Evolutionary conservation across 2,888 invertebrate genomes (phyloP).

Genomic region (Aradus depressus): DNA sequence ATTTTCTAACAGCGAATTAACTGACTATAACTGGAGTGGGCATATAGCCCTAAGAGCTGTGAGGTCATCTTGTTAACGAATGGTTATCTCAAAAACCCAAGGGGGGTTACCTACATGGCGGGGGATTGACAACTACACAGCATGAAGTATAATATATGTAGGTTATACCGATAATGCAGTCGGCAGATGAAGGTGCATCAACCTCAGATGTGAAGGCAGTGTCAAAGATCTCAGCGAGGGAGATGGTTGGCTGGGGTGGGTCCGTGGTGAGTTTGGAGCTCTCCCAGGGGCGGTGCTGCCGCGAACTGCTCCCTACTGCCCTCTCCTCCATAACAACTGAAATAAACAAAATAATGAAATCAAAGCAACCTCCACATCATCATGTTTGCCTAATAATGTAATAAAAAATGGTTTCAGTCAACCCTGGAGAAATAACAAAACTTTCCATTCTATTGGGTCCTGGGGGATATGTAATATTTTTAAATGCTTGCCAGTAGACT

Average conservation of each 20-base stretch:
- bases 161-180: constrained; percentile 23
- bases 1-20: no score
- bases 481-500: no score
- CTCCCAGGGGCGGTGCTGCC: constrained; percentile 32
- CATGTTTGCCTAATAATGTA: not conserved
- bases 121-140: constrained; percentile 2
- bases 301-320: constrained; percentile 26
- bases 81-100: not conserved
- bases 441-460: no score
- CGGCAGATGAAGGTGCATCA: constrained; percentile 36
- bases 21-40: no score
- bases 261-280: constrained; percentile 28
- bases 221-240: constrained; percentile 49
- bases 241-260: constrained; percentile 26
- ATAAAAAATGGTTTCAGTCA: not conserved
- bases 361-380: no score
- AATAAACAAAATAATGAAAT: constrained; percentile 8
- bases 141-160: constrained; percentile 4
- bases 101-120: constrained; percentile 8
- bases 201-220: constrained; percentile 50
- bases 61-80: no score
- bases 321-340: constrained; percentile 28
- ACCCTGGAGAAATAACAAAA: no score
- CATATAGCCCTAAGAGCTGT: no score
- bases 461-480: no score